Evolutionary conservation across 2,797 vertebrate genomes (phyloP), one percentile per base, ranked within the genome.

Genomic region (Myotis vivesi): DNA sequence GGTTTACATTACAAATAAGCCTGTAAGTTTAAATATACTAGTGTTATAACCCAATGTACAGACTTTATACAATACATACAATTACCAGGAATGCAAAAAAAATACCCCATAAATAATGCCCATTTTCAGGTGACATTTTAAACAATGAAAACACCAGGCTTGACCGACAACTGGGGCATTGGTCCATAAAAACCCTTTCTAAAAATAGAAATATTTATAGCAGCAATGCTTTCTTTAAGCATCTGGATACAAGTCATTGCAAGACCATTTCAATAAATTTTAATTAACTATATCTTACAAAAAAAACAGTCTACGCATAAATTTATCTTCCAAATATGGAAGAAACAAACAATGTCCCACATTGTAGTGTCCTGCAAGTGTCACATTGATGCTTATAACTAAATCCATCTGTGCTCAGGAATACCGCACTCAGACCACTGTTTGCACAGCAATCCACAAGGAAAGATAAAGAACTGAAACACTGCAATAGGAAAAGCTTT

Each of bases 11-110:
- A 98, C 98, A 99, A 98, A 99, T 99, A 99, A 99, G 99, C 98
- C 98, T 98, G 98, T 98, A 98, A 98, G 98, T 98, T 99, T 99
- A 99, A 99, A 99, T 99, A 99, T 99, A 99, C 98, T 99, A 99
- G 98, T 98, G 99, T 99, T 99, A 98, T 98, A 98, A 99, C 98
- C 98, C 98, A 99, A 99, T 99, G 98, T 99, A 99, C 99, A 99
- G 98, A 99, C 98, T 96, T 99, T 99, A 99, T 99, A 99, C 98
- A 98, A 99, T 99, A 99, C 98, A 99, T 99, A 99, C 99, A 99
- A 98, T 99, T 98, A 98, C 98, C 98, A 98, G 98, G 98, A 99
- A 99, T 99, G 99, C 98, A 98, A 98, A 98, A 98, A 57, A 62
- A 82, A 20, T 38, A 89, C 98, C 97, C 36, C 81, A 98, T 98